Evolutionary conservation across 1,140 invertebrate genomes (phyloP).

Genomic region (Cyclargus thomasi): DNA sequence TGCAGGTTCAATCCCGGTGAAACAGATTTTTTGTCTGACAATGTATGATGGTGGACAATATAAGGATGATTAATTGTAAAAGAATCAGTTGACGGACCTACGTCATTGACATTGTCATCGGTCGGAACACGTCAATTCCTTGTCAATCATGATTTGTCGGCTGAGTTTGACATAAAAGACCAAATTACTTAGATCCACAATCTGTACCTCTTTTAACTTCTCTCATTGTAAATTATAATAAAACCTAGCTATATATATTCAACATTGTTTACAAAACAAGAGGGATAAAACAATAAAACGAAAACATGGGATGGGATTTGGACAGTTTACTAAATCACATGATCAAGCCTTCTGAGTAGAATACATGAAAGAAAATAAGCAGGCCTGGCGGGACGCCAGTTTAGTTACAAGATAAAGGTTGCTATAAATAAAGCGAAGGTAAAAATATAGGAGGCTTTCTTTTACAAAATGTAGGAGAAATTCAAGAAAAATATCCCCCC

Average conservation of each 20-base stretch:
- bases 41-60: no score
- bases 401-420: conserved; percentile 30
- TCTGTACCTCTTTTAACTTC: no score
- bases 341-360: conserved; percentile 30
- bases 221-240: no score
- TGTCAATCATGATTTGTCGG: no score
- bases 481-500: conserved; percentile 5
- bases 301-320: conserved; percentile 18
- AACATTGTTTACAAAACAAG: not conserved
- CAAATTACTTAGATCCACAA: no score
- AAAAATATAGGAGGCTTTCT: conserved; percentile 17
- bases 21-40: no score
- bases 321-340: conserved; percentile 31
- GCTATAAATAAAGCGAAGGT: conserved; percentile 18
- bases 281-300: conserved; percentile 20
- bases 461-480: conserved; percentile 7
- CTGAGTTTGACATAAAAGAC: no score
- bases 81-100: no score
- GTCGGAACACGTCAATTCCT: no score
- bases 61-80: no score
- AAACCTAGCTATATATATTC: not conserved
- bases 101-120: no score
- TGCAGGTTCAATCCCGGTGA: no score
- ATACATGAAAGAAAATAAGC: conserved; percentile 30
- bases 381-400: conserved; percentile 28